phyloP scores from a whole-genome alignment of 2,113 vertebrate species.

The Nipponia nippon region DNA sequence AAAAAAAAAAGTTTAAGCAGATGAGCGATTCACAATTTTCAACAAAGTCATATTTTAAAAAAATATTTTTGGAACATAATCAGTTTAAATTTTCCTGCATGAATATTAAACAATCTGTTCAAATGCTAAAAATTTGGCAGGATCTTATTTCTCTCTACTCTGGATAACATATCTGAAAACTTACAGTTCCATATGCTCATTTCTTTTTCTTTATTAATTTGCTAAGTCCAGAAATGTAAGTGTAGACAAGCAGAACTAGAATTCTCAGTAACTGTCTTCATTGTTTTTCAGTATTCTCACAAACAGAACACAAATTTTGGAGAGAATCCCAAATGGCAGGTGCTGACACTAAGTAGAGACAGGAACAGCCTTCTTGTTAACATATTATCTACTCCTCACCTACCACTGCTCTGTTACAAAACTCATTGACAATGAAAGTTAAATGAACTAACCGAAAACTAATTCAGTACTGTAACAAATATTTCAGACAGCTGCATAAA shows the following conservation, averaged over 20 bases:
- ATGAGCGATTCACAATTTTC: not conserved
- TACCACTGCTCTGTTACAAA: constrained; percentile 54
- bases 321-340: constrained; percentile 62
- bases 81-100: not conserved
- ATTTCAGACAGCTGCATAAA: constrained; percentile 2
- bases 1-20: not conserved
- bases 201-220: not conserved
- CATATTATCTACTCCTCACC: constrained; percentile 54
- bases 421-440: constrained; percentile 59
- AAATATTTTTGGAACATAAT: not conserved
- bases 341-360: constrained; percentile 55
- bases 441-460: constrained; percentile 46
- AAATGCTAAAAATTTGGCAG: not conserved
- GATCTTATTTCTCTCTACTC: not conserved
- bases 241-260: not conserved
- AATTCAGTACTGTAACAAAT: constrained; percentile 1
- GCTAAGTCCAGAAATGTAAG: not conserved
- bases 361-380: constrained; percentile 63
- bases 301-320: constrained; percentile 48
- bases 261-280: not conserved
- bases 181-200: not conserved
- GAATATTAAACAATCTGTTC: constrained; percentile 5
- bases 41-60: not conserved
- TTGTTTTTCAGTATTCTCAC: constrained; percentile 30
- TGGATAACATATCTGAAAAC: not conserved